Percentiles rank a stretch among this genome's conserved stretches.
These are phyloP conservation scores for Eupithecia vulgata DNA, from an alignment of 2,888 invertebrate species.

Conservation along the genomic window DNA sequence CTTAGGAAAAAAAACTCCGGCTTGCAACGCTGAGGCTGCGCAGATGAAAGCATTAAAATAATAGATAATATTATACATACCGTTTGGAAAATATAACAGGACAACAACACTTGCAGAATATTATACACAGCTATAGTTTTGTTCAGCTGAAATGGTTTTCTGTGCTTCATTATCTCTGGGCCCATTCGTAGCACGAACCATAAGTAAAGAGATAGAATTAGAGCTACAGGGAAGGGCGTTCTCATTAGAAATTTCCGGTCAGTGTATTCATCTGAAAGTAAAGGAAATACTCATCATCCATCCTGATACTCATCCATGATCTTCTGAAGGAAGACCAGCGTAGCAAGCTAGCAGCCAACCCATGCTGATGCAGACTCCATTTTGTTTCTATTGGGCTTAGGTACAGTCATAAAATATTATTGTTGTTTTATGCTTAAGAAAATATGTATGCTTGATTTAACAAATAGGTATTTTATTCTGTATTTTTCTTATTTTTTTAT, in stretches of 20 bases:
- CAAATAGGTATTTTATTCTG: no score
- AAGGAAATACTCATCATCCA: background rate
- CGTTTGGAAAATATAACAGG: conserved; percentile 76
- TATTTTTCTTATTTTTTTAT: no score
- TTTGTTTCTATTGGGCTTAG: no score
- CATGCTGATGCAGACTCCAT: no score
- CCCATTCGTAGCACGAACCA: conserved; percentile 87
- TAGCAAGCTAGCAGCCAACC: no score
- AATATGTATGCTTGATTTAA: no score
- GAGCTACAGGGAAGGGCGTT: conserved; percentile 84
- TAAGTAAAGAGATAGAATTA: conserved; percentile 84
- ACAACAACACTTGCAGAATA: conserved; percentile 85
- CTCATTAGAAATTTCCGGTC: conserved; percentile 85
- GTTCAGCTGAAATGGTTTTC: conserved; percentile 84
- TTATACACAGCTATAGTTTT: conserved; percentile 87
- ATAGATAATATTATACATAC: conserved; percentile 59
- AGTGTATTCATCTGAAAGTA: conserved; percentile 56
- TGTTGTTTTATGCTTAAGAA: no score
- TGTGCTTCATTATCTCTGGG: conserved; percentile 87
- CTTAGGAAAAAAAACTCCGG: no score
- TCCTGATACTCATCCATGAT: no score
- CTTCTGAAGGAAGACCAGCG: no score
- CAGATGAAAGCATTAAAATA: background rate
- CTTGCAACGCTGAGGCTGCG: background rate
- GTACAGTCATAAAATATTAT: no score